Evolutionary conservation across 2,797 vertebrate genomes (phyloP).

Genomic region (Stomatorhinus walkeri): DNA sequence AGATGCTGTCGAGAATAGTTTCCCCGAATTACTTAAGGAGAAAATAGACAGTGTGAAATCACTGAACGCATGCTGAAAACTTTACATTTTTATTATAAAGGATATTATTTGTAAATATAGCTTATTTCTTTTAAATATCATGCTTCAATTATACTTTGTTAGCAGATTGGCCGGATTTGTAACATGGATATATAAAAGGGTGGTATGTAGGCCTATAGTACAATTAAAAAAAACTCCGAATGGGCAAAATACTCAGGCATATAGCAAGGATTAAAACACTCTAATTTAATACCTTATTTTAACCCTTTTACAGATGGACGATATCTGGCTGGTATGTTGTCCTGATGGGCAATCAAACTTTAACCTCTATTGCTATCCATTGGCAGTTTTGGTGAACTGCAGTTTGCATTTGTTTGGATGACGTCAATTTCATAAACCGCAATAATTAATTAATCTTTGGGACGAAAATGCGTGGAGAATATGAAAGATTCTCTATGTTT

Average conservation of each 20-base stretch:
- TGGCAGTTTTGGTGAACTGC: background rate
- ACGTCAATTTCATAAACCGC: background rate
- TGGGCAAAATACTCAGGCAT: background rate
- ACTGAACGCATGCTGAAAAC: background rate
- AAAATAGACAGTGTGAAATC: background rate
- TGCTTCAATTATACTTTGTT: background rate
- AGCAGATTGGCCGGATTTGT: background rate
- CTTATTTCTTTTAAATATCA: background rate
- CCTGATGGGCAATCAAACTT: background rate
- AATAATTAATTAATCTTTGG: background rate
- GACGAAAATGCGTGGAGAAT: background rate
- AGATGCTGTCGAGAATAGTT: background rate
- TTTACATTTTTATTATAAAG: background rate
- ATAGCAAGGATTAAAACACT: background rate
- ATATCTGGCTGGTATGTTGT: background rate
- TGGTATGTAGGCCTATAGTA: background rate
- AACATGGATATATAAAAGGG: background rate
- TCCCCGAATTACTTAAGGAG: background rate
- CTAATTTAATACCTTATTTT: background rate
- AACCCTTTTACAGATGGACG: background rate
- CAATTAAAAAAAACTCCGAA: background rate
- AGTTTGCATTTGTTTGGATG: background rate
- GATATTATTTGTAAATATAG: background rate
- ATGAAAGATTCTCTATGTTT: background rate
- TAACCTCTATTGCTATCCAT: background rate